Percentiles rank a stretch among this genome's conserved stretches.
Evolutionary conservation across 2,888 invertebrate species (phyloP).

Genomic region (Metopia argyrocephala): DNA sequence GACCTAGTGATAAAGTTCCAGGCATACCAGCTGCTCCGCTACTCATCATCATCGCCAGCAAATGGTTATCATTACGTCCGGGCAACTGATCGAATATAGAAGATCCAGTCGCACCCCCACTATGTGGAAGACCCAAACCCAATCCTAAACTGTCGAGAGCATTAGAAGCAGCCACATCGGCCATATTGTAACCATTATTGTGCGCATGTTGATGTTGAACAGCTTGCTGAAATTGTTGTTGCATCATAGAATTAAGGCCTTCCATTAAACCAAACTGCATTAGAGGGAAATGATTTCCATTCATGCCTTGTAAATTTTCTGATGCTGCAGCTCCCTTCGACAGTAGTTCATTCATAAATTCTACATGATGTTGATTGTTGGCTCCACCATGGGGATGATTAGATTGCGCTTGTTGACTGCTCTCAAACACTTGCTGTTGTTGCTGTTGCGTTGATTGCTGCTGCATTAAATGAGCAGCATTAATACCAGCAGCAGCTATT

Average conservation of each 20-base stretch:
- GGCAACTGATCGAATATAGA: conserved; percentile 74
- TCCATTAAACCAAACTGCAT: conserved; percentile 75
- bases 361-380: conserved; percentile 78
- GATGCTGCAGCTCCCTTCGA: conserved; percentile 71
- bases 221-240: conserved; percentile 70
- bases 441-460: conserved; percentile 66
- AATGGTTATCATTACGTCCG: conserved; percentile 67
- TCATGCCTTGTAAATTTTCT: conserved; percentile 75
- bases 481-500: conserved; percentile 77
- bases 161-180: conserved; percentile 70
- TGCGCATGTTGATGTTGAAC: conserved; percentile 74
- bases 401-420: conserved; percentile 48
- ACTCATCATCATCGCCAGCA: conserved; percentile 72
- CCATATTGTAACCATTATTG: conserved; percentile 75
- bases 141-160: conserved; percentile 74
- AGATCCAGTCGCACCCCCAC: conserved; percentile 67
- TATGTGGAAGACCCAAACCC: conserved; percentile 69
- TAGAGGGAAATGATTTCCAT: conserved; percentile 74
- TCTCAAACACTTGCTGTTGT: conserved; percentile 65
- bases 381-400: conserved; percentile 51
- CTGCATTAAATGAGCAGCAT: conserved; percentile 78
- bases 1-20: conserved; percentile 65
- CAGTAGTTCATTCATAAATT: conserved; percentile 77
- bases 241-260: conserved; percentile 71
- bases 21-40: conserved; percentile 66